These are phyloP conservation scores for Acanthosoma haemorrhoidale DNA, from an alignment of 2,888 invertebrate species.

Conservation along the genomic window DNA sequence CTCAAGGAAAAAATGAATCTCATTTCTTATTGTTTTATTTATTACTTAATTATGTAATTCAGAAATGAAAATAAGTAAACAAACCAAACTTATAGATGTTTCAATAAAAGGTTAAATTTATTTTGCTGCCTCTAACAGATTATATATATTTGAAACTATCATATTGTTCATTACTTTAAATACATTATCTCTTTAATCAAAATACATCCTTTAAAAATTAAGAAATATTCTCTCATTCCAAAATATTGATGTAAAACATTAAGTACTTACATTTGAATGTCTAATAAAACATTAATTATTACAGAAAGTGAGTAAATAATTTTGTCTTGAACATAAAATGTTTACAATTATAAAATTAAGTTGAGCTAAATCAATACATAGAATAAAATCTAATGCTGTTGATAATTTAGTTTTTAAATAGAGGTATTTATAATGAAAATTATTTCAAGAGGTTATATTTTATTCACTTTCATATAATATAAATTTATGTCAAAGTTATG, in stretches of 20 bases:
- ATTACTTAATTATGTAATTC: not conserved
- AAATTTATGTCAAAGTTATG: not conserved
- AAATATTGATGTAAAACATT: not conserved
- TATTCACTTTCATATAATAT: not conserved
- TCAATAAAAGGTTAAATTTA: constrained; percentile 1
- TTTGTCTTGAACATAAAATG: not conserved
- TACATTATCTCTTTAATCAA: constrained; percentile 15
- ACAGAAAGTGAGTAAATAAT: not conserved
- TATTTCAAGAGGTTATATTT: not conserved
- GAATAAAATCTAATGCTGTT: too few species aligned
- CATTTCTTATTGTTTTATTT: not conserved
- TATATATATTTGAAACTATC: not conserved
- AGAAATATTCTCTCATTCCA: constrained; percentile 14
- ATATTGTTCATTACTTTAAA: not conserved
- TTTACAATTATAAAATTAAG: not conserved
- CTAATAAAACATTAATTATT: not conserved
- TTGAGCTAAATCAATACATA: too few species aligned
- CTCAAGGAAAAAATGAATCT: not conserved
- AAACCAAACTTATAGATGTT: not conserved
- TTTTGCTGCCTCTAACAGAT: not conserved
- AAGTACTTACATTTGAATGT: constrained; percentile 1
- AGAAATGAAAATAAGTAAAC: not conserved
- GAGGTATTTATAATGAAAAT: too few species aligned
- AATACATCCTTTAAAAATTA: constrained; percentile 19
- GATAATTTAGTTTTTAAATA: too few species aligned